A percentile compares a stretch with the other conserved stretches of the same genome.
Conservation (phyloP, 2,888 invertebrate species). For the Elaeidobius kamerunicus region DNA sequence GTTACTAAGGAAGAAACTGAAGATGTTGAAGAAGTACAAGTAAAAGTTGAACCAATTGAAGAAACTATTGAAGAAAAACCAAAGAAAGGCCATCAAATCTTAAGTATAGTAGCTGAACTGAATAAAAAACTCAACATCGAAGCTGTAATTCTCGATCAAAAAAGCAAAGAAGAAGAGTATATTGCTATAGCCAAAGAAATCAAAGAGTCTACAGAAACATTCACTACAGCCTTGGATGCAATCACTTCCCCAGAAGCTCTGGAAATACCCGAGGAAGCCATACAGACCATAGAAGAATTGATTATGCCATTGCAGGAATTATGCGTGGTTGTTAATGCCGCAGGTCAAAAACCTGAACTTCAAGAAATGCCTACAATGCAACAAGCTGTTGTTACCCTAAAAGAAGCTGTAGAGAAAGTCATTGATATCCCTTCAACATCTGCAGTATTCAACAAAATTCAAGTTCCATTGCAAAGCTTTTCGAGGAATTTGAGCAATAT, state of each 20-base stretch:
- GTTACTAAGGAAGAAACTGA: no score
- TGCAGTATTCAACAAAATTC: not conserved
- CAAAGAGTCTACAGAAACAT: not conserved
- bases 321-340: slow-evolving; percentile 25
- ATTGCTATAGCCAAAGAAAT: slow-evolving; percentile 9
- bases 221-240: slow-evolving; percentile 7
- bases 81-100: slow-evolving; percentile 20
- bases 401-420: slow-evolving; percentile 6
- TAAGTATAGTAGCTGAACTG: slow-evolving; percentile 24
- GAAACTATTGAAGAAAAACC: no score
- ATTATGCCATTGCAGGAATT: slow-evolving; percentile 28
- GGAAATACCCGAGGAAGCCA: slow-evolving; percentile 10
- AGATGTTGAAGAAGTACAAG: no score
- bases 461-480: not conserved
- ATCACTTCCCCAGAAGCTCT: slow-evolving; percentile 1
- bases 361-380: not conserved
- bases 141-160: slow-evolving; percentile 16
- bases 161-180: slow-evolving; percentile 13
- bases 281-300: slow-evolving; percentile 1
- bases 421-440: not conserved
- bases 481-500: not conserved
- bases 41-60: no score
- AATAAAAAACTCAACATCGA: slow-evolving; percentile 28
- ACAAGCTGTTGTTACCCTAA: slow-evolving; percentile 17
- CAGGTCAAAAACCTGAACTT: not conserved